A percentile compares a stretch with the other conserved stretches of the same genome.
phyloP scores from a whole-genome alignment of 2,113 vertebrate species.

The Tapirus terrestris region DNA sequence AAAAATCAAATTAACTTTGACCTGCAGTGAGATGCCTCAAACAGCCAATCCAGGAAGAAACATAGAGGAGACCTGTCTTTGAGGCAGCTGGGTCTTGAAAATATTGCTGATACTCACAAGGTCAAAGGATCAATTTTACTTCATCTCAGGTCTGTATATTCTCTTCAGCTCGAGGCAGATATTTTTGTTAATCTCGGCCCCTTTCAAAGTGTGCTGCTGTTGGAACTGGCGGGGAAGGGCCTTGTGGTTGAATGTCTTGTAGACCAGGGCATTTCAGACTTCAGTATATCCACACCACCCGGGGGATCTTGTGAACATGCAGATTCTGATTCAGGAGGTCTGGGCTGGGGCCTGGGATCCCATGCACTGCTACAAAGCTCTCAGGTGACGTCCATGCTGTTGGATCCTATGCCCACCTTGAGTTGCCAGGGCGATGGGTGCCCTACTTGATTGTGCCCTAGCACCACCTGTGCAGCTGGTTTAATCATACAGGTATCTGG shows the following conservation, averaged over 20 bases:
- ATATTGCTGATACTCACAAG: background rate
- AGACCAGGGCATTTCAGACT: background rate
- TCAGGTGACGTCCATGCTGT: background rate
- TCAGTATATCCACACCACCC: background rate
- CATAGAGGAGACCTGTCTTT: background rate
- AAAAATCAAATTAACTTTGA: background rate
- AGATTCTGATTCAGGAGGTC: background rate
- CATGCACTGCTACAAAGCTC: background rate
- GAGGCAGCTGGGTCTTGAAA: background rate
- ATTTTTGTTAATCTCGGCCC: background rate
- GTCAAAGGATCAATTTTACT: background rate
- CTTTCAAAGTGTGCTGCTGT: background rate
- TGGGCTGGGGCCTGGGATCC: background rate
- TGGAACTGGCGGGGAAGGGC: background rate
- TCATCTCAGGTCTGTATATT: background rate
- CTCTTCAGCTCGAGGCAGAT: background rate
- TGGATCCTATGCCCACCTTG: too few species aligned
- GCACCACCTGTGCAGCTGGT: background rate
- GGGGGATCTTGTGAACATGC: background rate
- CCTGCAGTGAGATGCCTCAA: background rate
- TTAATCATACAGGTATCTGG: background rate
- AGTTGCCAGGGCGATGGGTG: background rate
- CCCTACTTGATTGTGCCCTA: background rate
- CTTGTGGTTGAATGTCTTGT: background rate
- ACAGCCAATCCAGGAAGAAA: background rate